Conservation (phyloP, 2,888 invertebrate species). For the Caenorhabditis angaria region DNA sequence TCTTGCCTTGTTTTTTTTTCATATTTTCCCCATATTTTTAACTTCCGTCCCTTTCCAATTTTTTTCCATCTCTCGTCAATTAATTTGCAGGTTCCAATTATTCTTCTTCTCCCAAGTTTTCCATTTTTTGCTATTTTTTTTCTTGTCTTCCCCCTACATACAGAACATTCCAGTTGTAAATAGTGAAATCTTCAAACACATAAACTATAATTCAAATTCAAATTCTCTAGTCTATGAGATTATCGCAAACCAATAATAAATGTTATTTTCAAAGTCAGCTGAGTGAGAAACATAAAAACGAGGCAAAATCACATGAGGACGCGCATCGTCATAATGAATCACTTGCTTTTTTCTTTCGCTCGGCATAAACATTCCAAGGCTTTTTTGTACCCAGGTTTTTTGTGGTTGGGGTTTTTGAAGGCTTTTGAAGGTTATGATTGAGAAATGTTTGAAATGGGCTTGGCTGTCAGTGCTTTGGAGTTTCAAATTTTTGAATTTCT, state of each 20-base stretch:
- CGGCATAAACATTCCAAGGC: not conserved
- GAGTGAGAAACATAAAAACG: slow-evolving; percentile 3
- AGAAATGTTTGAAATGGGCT: too few species aligned
- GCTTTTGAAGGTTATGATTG: too few species aligned
- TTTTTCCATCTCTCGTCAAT: slow-evolving; percentile 11
- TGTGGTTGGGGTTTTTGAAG: too few species aligned
- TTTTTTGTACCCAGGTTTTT: not conserved
- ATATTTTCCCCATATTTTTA: not conserved
- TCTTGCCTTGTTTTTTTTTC: slow-evolving; percentile 30
- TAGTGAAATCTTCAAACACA: too few species aligned
- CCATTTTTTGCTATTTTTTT: not conserved
- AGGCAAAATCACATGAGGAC: slow-evolving; percentile 4
- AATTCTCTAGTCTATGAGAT: too few species aligned
- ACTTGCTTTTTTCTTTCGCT: not conserved
- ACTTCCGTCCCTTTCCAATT: not conserved
- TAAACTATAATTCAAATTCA: too few species aligned
- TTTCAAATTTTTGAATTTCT: too few species aligned
- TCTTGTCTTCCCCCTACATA: not conserved
- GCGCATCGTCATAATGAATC: slow-evolving; percentile 4
- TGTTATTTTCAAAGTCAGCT: not conserved
- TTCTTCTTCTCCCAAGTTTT: not conserved
- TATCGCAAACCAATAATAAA: too few species aligned
- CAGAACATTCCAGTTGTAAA: slow-evolving; percentile 2
- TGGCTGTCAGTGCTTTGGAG: too few species aligned
- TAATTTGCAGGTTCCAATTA: not conserved